Evolutionary conservation across 2,888 invertebrate species (phyloP).

Genomic region (Drosophila merina): DNA sequence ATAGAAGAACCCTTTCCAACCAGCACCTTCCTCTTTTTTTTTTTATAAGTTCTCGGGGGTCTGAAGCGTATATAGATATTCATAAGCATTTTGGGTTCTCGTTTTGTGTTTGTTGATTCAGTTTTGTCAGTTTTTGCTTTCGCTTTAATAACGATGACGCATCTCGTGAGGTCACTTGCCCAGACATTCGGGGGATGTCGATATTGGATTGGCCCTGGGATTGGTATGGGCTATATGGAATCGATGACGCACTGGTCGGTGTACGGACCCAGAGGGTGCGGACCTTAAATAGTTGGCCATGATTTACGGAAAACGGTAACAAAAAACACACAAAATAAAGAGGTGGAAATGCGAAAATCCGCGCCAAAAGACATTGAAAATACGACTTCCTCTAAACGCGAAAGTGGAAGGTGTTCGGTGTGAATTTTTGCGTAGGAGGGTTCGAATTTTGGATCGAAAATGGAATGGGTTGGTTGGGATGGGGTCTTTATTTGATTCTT

Average conservation of each 20-base stretch:
- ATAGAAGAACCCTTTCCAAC: background rate
- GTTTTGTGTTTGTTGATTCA: constrained; percentile 28
- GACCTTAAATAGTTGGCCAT: constrained; percentile 63
- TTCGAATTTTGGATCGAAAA: background rate
- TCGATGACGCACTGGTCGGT: constrained; percentile 59
- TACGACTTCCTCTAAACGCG: constrained; percentile 44
- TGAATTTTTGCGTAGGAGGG: constrained; percentile 3
- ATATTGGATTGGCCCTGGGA: constrained; percentile 26
- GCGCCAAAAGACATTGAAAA: constrained; percentile 59
- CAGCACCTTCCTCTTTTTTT: background rate
- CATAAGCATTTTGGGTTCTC: constrained; percentile 10
- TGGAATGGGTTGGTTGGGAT: background rate
- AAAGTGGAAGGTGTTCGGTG: constrained; percentile 30
- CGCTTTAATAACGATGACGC: constrained; percentile 68
- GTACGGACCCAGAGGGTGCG: constrained; percentile 10
- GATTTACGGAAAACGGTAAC: constrained; percentile 42
- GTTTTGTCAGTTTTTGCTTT: constrained; percentile 36
- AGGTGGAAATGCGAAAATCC: constrained; percentile 18
- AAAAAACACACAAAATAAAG: background rate
- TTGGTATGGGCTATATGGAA: constrained; percentile 18
- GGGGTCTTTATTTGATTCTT: background rate
- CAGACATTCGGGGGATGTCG: constrained; percentile 41
- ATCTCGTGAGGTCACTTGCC: constrained; percentile 68
- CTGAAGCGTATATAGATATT: background rate
- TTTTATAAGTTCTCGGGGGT: background rate